Evolutionary conservation across 2,888 invertebrate genomes (phyloP).

Genomic region (Machimus rusticus): DNA sequence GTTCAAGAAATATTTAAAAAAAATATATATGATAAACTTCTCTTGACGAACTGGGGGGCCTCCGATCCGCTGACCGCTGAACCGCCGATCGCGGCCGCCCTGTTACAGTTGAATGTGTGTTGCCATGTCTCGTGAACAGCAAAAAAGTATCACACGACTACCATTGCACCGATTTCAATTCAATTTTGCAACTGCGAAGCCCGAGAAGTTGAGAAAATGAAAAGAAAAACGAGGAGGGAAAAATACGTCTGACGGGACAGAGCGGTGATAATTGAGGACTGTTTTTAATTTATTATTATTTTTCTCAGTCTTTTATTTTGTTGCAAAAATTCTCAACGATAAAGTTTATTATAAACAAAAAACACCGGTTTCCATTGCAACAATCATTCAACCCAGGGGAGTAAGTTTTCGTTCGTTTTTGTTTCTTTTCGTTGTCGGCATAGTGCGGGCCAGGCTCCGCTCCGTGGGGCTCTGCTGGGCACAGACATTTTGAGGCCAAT

Average conservation of each 20-base stretch:
- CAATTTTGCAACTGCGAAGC: neutral
- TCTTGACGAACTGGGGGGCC: neutral
- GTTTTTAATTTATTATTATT: neutral
- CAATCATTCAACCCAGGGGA: constrained; percentile 11
- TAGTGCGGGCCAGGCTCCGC: neutral
- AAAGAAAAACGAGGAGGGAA: too few species aligned
- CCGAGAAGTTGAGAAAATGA: neutral
- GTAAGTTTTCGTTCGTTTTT: neutral
- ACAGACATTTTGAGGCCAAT: constrained; percentile 38
- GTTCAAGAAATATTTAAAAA: neutral
- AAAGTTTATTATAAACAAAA: constrained; percentile 23
- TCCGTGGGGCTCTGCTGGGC: neutral
- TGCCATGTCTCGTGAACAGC: neutral
- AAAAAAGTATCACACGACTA: neutral
- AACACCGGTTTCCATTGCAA: constrained; percentile 10
- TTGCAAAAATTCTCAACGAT: constrained; percentile 1
- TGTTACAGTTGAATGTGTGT: neutral
- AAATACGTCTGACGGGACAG: neutral
- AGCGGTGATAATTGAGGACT: neutral
- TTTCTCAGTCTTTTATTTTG: neutral
- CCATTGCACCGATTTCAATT: neutral
- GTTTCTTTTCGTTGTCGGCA: neutral
- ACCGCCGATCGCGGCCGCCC: neutral
- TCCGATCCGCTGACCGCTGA: neutral
- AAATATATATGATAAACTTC: neutral